These are phyloP conservation scores for Zalophus californianus DNA, from an alignment of 2,797 vertebrate genomes.

Conservation along the genomic window DNA sequence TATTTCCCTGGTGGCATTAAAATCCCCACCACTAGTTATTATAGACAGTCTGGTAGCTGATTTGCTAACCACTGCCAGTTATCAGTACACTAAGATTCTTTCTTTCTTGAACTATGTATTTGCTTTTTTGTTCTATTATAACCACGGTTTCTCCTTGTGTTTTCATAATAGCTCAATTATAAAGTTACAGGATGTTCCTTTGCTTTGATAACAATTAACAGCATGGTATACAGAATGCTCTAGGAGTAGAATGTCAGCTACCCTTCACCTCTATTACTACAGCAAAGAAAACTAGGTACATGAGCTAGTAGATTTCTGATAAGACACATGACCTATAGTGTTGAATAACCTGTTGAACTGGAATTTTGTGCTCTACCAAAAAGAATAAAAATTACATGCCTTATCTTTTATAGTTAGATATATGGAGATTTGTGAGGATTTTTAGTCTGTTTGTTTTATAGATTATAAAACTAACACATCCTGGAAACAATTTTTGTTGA, in stretches of 20 bases:
- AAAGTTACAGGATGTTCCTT: background rate
- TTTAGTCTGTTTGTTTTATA: background rate
- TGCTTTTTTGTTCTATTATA: background rate
- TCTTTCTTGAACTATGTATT: background rate
- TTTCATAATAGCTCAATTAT: background rate
- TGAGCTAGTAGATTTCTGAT: background rate
- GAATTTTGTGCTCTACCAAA: background rate
- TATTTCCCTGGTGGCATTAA: background rate
- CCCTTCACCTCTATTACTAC: background rate
- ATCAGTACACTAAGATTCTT: background rate
- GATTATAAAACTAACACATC: background rate
- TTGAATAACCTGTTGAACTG: background rate
- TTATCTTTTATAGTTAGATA: background rate
- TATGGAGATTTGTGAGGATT: background rate
- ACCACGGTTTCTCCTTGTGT: background rate
- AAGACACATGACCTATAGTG: background rate
- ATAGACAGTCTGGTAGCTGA: background rate
- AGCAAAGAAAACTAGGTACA: background rate
- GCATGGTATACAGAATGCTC: background rate
- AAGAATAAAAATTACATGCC: background rate
- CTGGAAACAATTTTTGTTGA: background rate
- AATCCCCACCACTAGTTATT: background rate
- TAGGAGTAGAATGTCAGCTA: background rate
- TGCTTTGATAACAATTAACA: background rate
- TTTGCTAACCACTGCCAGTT: background rate